Evolutionary conservation across 2,797 vertebrate species (phyloP), one percentile per base, ranked within the genome.

Genomic region (Arrhamphus sclerolepis): DNA sequence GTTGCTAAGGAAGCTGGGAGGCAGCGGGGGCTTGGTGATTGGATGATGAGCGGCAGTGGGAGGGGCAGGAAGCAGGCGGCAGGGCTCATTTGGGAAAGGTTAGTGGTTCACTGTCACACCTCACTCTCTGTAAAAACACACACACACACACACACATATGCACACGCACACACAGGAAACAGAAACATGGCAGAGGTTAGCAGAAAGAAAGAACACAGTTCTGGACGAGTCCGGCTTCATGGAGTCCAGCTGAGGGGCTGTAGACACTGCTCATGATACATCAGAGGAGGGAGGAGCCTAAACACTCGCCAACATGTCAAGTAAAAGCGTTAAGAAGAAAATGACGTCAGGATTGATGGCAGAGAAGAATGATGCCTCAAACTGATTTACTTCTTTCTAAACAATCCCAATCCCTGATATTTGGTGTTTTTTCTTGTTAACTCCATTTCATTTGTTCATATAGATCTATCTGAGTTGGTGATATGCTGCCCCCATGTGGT

Each of bases 71-170:
- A 65, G 83, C 18, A 57, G 77, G 78, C 28, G 56, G 80, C 55
- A 21, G 83, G 66, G 54, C 31, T 67, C 61, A 48, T 26, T 56
- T 86, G 40, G 0, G 1, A 20, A 81, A 59, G 1, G 44, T 62
- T 86, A 93, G 85, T 82, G 84, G 86, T 42, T 91, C 87, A 87
- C 70, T 68, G 87, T 87, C 87, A 92, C 85, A 90, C 81, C 79
- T 89, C 72, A 85, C 77, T 86, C 91, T 93, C 90, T 92, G 91
- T n/a, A 73, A 90, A 80, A 84, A 50, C 51, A 46, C 42, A 62
- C 39, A 19, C 46, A 21, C 46, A 21, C 31, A 51, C 38, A 16
- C 52, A 64, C 60, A 59, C 21, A 16, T n/a, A 39, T 47, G 41
- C 28, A 48, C 44, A n/a, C 51, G 62, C 46, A 17, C 46, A 47